Conservation (phyloP, 2,888 invertebrate genomes). For the Trypoxylon attenuatum region DNA sequence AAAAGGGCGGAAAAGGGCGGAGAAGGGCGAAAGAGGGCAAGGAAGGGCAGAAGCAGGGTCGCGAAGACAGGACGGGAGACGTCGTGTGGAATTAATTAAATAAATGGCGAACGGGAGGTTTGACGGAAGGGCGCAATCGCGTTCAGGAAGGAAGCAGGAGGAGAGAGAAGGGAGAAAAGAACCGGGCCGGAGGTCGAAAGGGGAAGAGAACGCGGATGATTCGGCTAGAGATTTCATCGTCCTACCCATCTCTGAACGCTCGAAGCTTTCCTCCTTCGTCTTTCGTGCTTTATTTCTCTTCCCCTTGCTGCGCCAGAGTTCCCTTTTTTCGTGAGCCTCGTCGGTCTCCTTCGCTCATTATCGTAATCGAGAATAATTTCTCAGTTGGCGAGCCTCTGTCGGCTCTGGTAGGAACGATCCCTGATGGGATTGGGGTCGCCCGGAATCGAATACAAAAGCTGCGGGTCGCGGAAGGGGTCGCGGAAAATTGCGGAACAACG, state of each 20-base stretch:
- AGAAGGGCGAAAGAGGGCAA: too few species aligned
- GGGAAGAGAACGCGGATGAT: neutral
- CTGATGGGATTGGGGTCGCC: slow-evolving; percentile 34
- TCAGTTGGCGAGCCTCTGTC: slow-evolving; percentile 35
- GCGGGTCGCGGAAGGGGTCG: slow-evolving; percentile 3
- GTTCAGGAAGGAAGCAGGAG: slow-evolving; percentile 38
- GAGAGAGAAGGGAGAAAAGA: slow-evolving; percentile 10
- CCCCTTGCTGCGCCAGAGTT: neutral
- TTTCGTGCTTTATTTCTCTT: neutral
- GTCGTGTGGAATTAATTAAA: slow-evolving; percentile 55
- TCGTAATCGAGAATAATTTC: slow-evolving; percentile 56
- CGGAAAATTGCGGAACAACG: slow-evolving; percentile 51
- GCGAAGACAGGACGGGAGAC: neutral
- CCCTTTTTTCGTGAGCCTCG: neutral
- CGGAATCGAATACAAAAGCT: slow-evolving; percentile 29
- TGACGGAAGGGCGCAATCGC: slow-evolving; percentile 34
- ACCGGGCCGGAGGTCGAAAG: neutral
- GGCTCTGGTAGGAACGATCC: slow-evolving; percentile 25
- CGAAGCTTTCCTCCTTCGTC: neutral
- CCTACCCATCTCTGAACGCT: slow-evolving; percentile 5
- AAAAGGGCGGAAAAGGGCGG: too few species aligned
- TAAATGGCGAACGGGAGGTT: slow-evolving; percentile 43
- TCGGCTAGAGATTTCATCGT: slow-evolving; percentile 2
- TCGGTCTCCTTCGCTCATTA: slow-evolving; percentile 40
- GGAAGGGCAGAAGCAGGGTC: too few species aligned